Evolutionary conservation across 2,113 vertebrate species (phyloP).

Genomic region (Seriola rivoliana): DNA sequence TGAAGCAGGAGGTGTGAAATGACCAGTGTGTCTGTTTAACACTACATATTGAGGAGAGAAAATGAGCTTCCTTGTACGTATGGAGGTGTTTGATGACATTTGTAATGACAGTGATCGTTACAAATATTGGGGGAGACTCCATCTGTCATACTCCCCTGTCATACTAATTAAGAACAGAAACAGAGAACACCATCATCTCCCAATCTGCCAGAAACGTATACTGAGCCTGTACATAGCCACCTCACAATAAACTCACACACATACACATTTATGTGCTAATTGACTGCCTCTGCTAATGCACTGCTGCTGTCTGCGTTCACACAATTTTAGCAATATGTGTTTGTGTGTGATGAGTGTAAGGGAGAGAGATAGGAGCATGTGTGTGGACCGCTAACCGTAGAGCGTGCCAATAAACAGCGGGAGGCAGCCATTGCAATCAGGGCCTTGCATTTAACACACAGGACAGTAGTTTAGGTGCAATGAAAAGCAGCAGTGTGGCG

Average conservation of each 20-base stretch:
- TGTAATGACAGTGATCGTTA: background rate
- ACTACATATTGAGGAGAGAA: background rate
- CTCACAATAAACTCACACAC: constrained; percentile 32
- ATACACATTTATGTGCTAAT: constrained; percentile 71
- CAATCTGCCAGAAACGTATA: constrained; percentile 43
- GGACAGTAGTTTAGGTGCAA: constrained; percentile 52
- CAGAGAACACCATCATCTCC: constrained; percentile 50
- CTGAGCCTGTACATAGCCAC: constrained; percentile 15
- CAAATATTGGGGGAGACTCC: background rate
- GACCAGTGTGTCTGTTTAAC: background rate
- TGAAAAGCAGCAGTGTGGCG: constrained; percentile 28
- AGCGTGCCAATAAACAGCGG: constrained; percentile 32
- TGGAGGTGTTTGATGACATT: background rate
- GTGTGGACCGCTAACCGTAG: background rate
- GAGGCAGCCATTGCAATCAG: constrained; percentile 62
- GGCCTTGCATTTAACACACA: constrained; percentile 46
- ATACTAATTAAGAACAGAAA: constrained; percentile 1
- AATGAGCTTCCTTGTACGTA: background rate
- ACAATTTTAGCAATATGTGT: constrained; percentile 29
- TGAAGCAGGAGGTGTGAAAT: background rate
- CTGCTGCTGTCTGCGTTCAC: background rate
- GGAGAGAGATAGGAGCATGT: constrained; percentile 18
- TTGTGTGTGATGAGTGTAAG: constrained; percentile 2
- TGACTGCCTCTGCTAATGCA: constrained; percentile 37
- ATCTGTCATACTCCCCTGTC: background rate